Percentiles rank a stretch among this genome's conserved stretches.
Evolutionary conservation across 2,888 invertebrate genomes (phyloP).

Genomic region (Orchesellides sinensis): DNA sequence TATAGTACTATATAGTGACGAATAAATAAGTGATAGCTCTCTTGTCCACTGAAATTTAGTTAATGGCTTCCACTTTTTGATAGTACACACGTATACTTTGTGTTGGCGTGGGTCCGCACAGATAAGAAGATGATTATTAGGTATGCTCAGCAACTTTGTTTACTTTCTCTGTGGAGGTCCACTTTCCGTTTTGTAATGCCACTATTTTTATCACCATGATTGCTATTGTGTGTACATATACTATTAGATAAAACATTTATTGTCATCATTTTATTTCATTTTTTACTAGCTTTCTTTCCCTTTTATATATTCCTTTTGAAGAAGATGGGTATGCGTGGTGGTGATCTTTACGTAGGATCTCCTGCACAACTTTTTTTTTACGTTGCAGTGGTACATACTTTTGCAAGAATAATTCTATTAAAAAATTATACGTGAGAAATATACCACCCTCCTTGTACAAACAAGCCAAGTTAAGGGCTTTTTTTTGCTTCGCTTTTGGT

Average conservation of each 20-base stretch:
- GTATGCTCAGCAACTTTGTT: constrained; percentile 6
- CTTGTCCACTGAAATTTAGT: not conserved
- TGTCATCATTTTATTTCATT: constrained; percentile 4
- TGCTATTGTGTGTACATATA: constrained; percentile 3
- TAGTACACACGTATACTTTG: not conserved
- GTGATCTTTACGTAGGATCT: no score
- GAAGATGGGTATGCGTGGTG: no score
- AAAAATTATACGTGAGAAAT: no score
- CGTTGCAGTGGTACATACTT: no score
- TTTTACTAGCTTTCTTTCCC: not conserved
- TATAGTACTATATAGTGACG: no score
- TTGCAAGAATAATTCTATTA: no score
- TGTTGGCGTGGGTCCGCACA: not conserved
- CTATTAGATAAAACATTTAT: constrained; percentile 26
- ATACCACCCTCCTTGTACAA: not conserved
- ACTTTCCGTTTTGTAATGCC: constrained; percentile 52
- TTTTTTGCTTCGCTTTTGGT: no score
- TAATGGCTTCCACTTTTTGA: constrained; percentile 24
- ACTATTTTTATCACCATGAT: constrained; percentile 39
- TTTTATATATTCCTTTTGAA: no score
- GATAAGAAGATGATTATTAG: constrained; percentile 14
- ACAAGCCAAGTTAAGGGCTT: no score
- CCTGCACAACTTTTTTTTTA: no score
- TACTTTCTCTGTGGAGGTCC: constrained; percentile 63
- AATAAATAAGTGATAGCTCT: not conserved